Conservation (phyloP, 2,113 vertebrate genomes). For the Oncorhynchus keta region DNA sequence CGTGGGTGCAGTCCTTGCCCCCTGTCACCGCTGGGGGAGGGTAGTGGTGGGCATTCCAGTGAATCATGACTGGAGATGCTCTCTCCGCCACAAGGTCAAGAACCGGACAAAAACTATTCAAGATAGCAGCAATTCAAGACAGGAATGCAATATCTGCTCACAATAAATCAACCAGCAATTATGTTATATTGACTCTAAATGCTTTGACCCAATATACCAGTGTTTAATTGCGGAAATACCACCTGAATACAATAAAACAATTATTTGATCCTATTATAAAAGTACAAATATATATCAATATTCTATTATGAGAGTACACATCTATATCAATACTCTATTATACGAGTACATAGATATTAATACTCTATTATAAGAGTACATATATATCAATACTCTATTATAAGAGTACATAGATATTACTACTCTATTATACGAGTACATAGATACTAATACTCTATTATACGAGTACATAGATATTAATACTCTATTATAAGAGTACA, state of each 20-base stretch:
- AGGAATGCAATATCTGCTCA: background rate
- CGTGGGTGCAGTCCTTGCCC: too few species aligned
- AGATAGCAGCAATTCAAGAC: background rate
- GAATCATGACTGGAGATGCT: background rate
- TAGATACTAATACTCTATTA: too few species aligned
- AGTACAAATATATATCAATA: slow-evolving; percentile 24
- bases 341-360: slow-evolving; percentile 16
- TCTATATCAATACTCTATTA: too few species aligned
- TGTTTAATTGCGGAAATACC: slow-evolving; percentile 31
- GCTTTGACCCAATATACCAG: slow-evolving; percentile 51
- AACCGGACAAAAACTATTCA: background rate
- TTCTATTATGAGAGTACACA: too few species aligned
- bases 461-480: too few species aligned
- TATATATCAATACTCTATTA: slow-evolving; percentile 22
- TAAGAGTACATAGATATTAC: background rate
- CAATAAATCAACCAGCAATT: slow-evolving; percentile 7
- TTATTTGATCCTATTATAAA: slow-evolving; percentile 53
- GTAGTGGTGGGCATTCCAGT: background rate
- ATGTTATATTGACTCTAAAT: background rate
- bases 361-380: background rate
- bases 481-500: too few species aligned
- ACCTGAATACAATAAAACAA: slow-evolving; percentile 27
- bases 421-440: too few species aligned
- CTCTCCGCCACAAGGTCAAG: background rate
- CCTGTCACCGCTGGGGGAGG: background rate